Evolutionary conservation across 2,797 vertebrate species (phyloP), one percentile per base, ranked within the genome.

Genomic region (Myotis findleyi): DNA sequence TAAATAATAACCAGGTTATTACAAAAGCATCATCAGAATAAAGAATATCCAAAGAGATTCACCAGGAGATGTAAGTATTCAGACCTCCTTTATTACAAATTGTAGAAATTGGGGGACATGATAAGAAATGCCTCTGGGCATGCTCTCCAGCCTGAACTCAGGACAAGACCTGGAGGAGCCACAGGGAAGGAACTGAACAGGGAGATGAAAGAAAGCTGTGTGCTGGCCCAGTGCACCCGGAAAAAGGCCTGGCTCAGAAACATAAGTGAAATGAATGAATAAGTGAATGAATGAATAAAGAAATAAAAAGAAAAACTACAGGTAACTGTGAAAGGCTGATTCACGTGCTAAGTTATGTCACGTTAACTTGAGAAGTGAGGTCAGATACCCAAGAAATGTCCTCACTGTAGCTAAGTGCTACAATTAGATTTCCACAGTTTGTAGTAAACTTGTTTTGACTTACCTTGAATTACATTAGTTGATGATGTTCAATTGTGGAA

Each of bases 281-380:
- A 25, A 27, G 27, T 25, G 23, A 57, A 59, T 59, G 57, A 59
- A 91, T 53, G 69, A 69, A 47, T 47, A 12, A 47, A 47, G 51
- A 7, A 76, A 30, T 0, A 36, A 33, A 55, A 88, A 82, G n/a
- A 91, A 69, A 95, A 87, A 69, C 10, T 27, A 23, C 20, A 89
- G 23, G 13, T 87, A 23, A 59, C 23, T 33, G 9, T 30, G 47
- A 85, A 69, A 59, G 7, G 38, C 53, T 89, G 66, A 93, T 62
- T 44, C 57, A 71, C 5, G 14, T 51, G n/a, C 36, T 82, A 85
- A 77, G 16, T 18, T 57, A 59, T 59, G 71, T 76, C 93, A 47
- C 17, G 38, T 83, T 83, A 66, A 47, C 89, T 47, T 96, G 87
- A 95, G 51, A 72, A 72, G 41, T 49, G 68, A 79, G 69, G 33